Conservation (phyloP, 1,140 invertebrate species). For the Linepithema humile region DNA sequence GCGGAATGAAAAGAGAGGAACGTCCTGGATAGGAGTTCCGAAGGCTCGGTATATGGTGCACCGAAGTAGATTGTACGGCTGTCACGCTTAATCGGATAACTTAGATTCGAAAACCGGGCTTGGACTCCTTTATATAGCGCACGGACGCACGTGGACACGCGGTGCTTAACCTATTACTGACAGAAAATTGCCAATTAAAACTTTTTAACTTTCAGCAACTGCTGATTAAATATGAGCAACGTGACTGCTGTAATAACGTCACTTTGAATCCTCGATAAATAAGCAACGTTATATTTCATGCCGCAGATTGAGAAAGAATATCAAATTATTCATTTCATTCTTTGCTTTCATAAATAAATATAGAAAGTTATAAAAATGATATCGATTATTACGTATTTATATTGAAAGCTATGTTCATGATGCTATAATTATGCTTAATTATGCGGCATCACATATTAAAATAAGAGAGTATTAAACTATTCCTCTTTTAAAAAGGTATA, state of each 20-base stretch:
- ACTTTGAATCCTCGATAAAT: background rate
- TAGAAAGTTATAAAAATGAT: background rate
- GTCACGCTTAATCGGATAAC: constrained; percentile 79
- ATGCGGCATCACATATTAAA: too few species aligned
- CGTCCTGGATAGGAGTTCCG: constrained; percentile 43
- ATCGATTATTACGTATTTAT: background rate
- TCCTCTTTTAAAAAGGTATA: too few species aligned
- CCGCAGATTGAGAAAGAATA: background rate
- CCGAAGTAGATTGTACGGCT: constrained; percentile 76
- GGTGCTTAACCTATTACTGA: constrained; percentile 24
- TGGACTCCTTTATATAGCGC: constrained; percentile 68
- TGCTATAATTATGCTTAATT: too few species aligned
- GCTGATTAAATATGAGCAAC: background rate
- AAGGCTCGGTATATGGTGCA: constrained; percentile 56
- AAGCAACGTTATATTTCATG: background rate
- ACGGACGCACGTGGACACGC: constrained; percentile 16
- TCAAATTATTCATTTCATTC: background rate
- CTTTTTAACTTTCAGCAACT: background rate
- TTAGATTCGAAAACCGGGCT: constrained; percentile 73
- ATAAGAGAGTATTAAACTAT: too few species aligned
- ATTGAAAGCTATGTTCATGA: background rate
- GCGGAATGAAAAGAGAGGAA: constrained; percentile 37
- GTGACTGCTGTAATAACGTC: background rate
- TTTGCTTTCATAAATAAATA: background rate
- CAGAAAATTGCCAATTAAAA: constrained; percentile 43